A percentile compares a stretch with the other conserved stretches of the same genome.
Conservation (phyloP, 2,888 invertebrate species). For the Watsonalla binaria region DNA sequence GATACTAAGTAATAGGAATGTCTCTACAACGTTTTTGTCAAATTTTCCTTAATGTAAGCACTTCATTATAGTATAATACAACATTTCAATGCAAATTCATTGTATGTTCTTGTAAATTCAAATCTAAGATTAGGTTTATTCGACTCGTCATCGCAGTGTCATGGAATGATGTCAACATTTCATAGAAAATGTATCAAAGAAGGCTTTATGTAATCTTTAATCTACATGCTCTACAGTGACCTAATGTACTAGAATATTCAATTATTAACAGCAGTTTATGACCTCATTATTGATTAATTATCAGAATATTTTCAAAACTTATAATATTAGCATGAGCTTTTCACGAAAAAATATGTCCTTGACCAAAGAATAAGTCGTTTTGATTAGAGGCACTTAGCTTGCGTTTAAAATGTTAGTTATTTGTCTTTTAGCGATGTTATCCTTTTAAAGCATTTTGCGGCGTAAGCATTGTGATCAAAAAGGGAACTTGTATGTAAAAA, state of each 20-base stretch:
- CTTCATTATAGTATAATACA: neutral
- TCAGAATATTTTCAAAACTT: too few species aligned
- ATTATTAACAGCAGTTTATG: neutral
- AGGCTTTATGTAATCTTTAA: neutral
- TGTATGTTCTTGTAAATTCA: neutral
- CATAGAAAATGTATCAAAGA: conserved; percentile 2
- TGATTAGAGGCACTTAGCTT: too few species aligned
- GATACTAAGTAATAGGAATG: neutral
- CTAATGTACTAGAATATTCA: neutral
- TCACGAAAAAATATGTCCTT: too few species aligned
- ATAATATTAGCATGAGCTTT: too few species aligned
- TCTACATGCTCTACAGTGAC: neutral
- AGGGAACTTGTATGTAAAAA: too few species aligned
- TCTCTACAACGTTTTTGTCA: too few species aligned
- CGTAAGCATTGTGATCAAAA: too few species aligned
- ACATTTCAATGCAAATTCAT: neutral
- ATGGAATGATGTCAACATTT: conserved; percentile 9
- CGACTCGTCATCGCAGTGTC: conserved; percentile 3
- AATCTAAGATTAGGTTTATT: neutral
- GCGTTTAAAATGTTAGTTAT: too few species aligned
- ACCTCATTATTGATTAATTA: too few species aligned
- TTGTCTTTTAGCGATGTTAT: too few species aligned
- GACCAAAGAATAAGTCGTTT: too few species aligned
- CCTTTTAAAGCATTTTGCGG: too few species aligned
- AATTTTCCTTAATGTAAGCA: neutral